phyloP scores from a whole-genome alignment of 2,888 invertebrate species.

The Nomada lathburiana region DNA sequence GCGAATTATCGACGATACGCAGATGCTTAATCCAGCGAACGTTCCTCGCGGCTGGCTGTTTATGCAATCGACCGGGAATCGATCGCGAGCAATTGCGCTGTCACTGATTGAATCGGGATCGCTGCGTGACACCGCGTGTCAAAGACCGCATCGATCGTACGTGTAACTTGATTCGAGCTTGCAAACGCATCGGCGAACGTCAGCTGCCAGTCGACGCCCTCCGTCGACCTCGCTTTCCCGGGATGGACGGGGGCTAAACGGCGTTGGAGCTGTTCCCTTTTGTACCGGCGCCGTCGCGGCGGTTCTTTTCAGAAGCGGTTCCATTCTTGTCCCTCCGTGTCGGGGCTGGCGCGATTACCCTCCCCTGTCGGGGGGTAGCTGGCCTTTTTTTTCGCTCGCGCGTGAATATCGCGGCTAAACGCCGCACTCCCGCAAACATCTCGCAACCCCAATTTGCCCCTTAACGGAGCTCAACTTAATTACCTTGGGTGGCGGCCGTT shows the following conservation, averaged over 20 bases:
- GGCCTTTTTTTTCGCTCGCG: slow-evolving; percentile 40
- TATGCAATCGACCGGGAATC: slow-evolving; percentile 49
- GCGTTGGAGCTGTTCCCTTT: neutral
- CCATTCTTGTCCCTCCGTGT: slow-evolving; percentile 44
- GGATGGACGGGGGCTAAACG: neutral
- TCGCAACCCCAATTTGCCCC: slow-evolving; percentile 61
- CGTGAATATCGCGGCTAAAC: slow-evolving; percentile 42
- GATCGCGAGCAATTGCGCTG: slow-evolving; percentile 44
- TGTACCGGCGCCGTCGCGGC: neutral
- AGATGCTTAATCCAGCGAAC: slow-evolving; percentile 50
- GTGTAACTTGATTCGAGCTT: slow-evolving; percentile 27
- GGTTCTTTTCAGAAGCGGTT: slow-evolving; percentile 43
- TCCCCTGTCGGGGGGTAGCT: neutral
- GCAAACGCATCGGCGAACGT: slow-evolving; percentile 29
- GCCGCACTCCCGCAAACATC: slow-evolving; percentile 39
- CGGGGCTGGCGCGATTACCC: neutral
- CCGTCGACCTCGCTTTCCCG: neutral
- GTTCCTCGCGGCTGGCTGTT: slow-evolving; percentile 36
- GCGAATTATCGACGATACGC: slow-evolving; percentile 49
- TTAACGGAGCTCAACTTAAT: slow-evolving; percentile 57
- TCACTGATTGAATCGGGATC: slow-evolving; percentile 67
- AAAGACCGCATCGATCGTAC: slow-evolving; percentile 43
- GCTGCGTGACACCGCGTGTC: slow-evolving; percentile 31
- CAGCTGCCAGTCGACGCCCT: slow-evolving; percentile 62
- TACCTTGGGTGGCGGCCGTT: slow-evolving; percentile 41